Evolutionary conservation across 2,888 invertebrate genomes (phyloP).

Genomic region (Tenthredo scrophulariae): DNA sequence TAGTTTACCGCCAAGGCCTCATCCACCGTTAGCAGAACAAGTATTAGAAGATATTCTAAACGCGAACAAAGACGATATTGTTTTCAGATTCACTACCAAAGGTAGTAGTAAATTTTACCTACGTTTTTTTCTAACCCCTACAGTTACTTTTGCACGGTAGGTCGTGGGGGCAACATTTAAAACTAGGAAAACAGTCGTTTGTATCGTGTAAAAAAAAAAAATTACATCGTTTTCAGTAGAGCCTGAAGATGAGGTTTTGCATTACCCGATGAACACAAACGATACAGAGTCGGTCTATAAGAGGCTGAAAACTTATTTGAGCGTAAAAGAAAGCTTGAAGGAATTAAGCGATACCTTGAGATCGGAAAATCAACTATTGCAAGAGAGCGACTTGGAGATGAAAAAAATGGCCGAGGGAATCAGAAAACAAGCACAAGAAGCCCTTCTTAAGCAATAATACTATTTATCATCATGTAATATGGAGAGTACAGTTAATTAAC

Average conservation of each 20-base stretch:
- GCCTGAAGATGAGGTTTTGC: slow-evolving; percentile 70
- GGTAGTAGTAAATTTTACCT: slow-evolving; percentile 57
- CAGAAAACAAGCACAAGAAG: slow-evolving; percentile 75
- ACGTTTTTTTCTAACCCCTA: slow-evolving; percentile 48
- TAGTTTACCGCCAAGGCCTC: slow-evolving; percentile 71
- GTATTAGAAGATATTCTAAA: slow-evolving; percentile 71
- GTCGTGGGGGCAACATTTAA: neutral
- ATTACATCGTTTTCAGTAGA: slow-evolving; percentile 74
- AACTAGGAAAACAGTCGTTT: neutral
- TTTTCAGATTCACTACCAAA: slow-evolving; percentile 68
- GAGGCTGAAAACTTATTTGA: slow-evolving; percentile 72
- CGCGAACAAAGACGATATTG: slow-evolving; percentile 67
- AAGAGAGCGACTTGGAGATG: slow-evolving; percentile 70
- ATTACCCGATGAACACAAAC: slow-evolving; percentile 59
- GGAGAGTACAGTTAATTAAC: slow-evolving; percentile 11
- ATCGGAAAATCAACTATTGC: slow-evolving; percentile 69
- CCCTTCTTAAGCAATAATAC: slow-evolving; percentile 63
- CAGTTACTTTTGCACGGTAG: neutral
- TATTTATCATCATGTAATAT: slow-evolving; percentile 41
- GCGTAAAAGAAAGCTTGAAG: slow-evolving; percentile 72
- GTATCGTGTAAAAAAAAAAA: slow-evolving; percentile 51
- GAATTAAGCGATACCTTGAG: slow-evolving; percentile 68
- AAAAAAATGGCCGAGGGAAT: slow-evolving; percentile 74
- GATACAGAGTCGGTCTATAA: slow-evolving; percentile 70
- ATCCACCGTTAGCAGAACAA: slow-evolving; percentile 69